Percentiles rank a stretch among this genome's conserved stretches.
Evolutionary conservation across 2,888 invertebrate genomes (phyloP).

Genomic region (Tortricodes alternella): DNA sequence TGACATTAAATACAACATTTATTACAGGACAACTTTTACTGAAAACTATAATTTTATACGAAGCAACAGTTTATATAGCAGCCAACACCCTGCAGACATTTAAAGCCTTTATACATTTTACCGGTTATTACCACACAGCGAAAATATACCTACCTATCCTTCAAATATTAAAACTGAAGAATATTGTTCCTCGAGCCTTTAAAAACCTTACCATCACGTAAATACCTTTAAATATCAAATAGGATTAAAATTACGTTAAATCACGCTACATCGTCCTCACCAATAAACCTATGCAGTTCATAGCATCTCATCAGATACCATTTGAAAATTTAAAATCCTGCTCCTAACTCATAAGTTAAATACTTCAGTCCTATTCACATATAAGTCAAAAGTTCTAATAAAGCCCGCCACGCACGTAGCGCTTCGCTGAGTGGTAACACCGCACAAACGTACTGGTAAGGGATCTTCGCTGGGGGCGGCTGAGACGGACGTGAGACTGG

Average conservation of each 20-base stretch:
- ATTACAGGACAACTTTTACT: constrained; percentile 27
- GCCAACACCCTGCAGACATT: constrained; percentile 82
- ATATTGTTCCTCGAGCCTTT: too few relatives aligned
- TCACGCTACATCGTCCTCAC: too few relatives aligned
- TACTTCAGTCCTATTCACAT: neutral
- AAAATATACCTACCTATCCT: constrained; percentile 32
- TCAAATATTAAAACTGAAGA: too few relatives aligned
- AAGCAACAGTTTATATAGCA: constrained; percentile 58
- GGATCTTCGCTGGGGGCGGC: constrained; percentile 79
- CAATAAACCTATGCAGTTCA: too few relatives aligned
- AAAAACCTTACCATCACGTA: too few relatives aligned
- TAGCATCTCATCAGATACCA: neutral
- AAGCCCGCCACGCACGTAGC: neutral
- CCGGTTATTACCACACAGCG: constrained; percentile 73
- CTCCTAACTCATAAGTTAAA: neutral
- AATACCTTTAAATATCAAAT: too few relatives aligned
- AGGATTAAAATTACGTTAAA: too few relatives aligned
- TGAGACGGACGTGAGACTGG: constrained; percentile 76
- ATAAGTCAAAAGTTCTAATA: constrained; percentile 2
- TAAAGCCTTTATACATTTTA: constrained; percentile 64
- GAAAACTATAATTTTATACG: constrained; percentile 28
- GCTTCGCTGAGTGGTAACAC: constrained; percentile 69
- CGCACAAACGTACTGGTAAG: constrained; percentile 73
- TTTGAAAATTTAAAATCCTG: neutral
- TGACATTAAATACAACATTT: constrained; percentile 41